These are phyloP conservation scores for Drosophila kurseongensis DNA, from an alignment of 1,140 invertebrate species.

Conservation along the genomic window DNA sequence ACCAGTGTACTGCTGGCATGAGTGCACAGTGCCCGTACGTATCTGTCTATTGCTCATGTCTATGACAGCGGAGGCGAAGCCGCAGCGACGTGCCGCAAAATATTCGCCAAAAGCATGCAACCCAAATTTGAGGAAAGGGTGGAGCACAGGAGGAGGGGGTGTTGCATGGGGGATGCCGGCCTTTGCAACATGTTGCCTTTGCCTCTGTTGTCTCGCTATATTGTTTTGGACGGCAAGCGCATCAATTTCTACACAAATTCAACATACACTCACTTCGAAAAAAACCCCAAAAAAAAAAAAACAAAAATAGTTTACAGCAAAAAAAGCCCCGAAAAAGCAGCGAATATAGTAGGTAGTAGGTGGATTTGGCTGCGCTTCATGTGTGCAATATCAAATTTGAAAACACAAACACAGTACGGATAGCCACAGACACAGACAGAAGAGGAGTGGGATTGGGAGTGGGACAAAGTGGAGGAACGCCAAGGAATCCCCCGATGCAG, in stretches of 20 bases:
- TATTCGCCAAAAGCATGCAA: slow-evolving; percentile 73
- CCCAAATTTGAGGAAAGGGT: slow-evolving; percentile 3
- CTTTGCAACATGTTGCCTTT: slow-evolving; percentile 75
- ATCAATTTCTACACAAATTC: slow-evolving; percentile 78
- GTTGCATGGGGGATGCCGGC: slow-evolving; percentile 1
- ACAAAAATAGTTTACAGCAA: too few relatives aligned
- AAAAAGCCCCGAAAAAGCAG: slow-evolving; percentile 14
- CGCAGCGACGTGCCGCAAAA: slow-evolving; percentile 63
- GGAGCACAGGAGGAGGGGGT: background rate
- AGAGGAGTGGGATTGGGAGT: too few relatives aligned
- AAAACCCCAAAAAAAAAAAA: background rate
- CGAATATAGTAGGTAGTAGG: background rate
- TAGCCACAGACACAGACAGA: slow-evolving; percentile 16
- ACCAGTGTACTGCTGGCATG: slow-evolving; percentile 11
- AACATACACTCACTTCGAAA: slow-evolving; percentile 50
- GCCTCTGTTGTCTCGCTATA: slow-evolving; percentile 53
- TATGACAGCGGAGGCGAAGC: slow-evolving; percentile 62
- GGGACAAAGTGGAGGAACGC: slow-evolving; percentile 14
- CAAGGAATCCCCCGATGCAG: slow-evolving; percentile 69
- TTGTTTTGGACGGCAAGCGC: slow-evolving; percentile 64
- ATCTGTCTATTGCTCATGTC: slow-evolving; percentile 56
- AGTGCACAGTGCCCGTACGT: slow-evolving; percentile 28
- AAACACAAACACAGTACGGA: slow-evolving; percentile 30
- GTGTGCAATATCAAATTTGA: slow-evolving; percentile 72
- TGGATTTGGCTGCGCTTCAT: slow-evolving; percentile 49